phyloP scores from a whole-genome alignment of 2,797 vertebrate species.

The Xerus rutilus region DNA sequence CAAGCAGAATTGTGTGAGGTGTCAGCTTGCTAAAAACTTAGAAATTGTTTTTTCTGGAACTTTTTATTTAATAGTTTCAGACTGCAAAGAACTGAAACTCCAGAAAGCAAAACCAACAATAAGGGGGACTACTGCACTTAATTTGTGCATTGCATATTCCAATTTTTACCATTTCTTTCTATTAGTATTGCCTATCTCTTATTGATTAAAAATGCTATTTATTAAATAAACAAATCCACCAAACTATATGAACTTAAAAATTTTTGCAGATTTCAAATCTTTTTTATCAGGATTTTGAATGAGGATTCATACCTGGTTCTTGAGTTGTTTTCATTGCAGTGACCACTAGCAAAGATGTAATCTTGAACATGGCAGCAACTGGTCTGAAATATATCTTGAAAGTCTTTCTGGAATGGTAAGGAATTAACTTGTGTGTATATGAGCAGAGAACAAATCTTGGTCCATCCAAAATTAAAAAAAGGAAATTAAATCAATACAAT shows the following conservation, averaged over 20 bases:
- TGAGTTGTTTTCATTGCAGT: not conserved
- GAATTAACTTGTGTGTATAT: not conserved
- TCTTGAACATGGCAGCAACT: not conserved
- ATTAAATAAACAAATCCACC: not conserved
- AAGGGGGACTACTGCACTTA: not conserved
- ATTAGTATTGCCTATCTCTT: not conserved
- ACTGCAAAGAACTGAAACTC: not conserved
- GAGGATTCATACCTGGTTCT: not conserved
- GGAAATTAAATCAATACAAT: not conserved
- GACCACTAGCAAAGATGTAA: not conserved
- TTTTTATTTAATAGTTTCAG: not conserved
- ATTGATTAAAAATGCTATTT: not conserved
- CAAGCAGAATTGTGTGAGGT: not conserved
- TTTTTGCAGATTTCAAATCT: constrained; percentile 6
- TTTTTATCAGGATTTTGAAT: constrained; percentile 8
- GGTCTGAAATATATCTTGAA: not conserved
- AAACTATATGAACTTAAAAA: not conserved
- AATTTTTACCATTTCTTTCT: not conserved
- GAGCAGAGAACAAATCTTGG: not conserved
- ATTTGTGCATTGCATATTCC: not conserved
- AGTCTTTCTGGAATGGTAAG: not conserved
- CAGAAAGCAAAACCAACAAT: not conserved
- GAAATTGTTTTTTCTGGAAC: not conserved
- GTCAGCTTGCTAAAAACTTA: too few species aligned
- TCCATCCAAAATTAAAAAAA: constrained; percentile 7